Evolutionary conservation across 2,797 vertebrate genomes (phyloP).

Genomic region (Trachops cirrhosus): DNA sequence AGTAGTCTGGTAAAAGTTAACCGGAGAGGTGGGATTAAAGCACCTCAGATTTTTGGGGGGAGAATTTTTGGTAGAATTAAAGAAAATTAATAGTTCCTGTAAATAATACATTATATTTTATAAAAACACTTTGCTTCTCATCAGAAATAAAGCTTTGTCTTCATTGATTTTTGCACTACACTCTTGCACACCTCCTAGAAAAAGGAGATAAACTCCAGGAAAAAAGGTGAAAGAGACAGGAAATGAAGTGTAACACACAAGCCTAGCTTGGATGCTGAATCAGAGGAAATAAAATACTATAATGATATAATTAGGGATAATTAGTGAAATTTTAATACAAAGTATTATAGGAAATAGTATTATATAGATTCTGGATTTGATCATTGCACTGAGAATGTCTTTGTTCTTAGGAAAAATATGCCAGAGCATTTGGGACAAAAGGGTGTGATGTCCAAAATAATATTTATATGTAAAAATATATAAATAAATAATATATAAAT

Average conservation of each 20-base stretch:
- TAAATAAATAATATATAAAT: background rate
- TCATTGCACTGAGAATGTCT: background rate
- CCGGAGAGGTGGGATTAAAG: background rate
- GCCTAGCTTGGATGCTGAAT: background rate
- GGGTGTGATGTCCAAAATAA: background rate
- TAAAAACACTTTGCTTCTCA: background rate
- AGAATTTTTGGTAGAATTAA: background rate
- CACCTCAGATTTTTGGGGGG: fast-evolving
- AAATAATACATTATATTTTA: background rate
- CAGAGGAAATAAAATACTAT: background rate
- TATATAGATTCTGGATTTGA: background rate
- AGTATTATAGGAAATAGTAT: background rate
- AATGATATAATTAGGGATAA: background rate
- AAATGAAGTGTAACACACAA: background rate
- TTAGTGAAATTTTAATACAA: background rate
- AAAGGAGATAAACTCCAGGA: background rate
- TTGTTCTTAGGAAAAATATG: conserved; percentile 14
- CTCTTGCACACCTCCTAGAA: background rate
- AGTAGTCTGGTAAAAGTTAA: background rate
- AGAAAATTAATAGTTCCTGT: background rate
- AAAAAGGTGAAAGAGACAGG: background rate
- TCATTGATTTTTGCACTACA: background rate
- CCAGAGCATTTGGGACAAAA: background rate
- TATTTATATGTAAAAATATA: background rate
- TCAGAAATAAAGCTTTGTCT: background rate